A percentile compares a stretch with the other conserved stretches of the same genome.
Conservation (phyloP, 2,113 vertebrate genomes). For the Otocyon megalotis region DNA sequence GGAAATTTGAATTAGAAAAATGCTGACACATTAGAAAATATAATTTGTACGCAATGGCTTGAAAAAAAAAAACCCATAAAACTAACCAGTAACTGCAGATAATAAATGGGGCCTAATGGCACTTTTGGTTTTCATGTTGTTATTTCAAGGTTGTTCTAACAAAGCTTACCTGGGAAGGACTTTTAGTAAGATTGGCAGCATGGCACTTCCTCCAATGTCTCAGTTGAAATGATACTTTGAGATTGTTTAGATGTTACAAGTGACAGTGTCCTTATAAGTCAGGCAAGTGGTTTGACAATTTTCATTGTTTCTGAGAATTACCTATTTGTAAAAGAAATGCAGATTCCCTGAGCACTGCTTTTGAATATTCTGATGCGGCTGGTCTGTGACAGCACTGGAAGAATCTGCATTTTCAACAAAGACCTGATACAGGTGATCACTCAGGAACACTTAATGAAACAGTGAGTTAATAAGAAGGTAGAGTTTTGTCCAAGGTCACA, state of each 20-base stretch:
- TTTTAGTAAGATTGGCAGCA: conserved; percentile 50
- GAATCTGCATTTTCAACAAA: neutral
- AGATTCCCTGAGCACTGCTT: neutral
- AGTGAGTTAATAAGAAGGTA: neutral
- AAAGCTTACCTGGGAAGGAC: conserved; percentile 64
- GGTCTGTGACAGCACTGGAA: neutral
- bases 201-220: neutral
- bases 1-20: conserved; percentile 85
- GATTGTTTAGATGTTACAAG: neutral
- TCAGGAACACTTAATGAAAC: neutral
- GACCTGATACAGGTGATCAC: neutral
- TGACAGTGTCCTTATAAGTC: neutral
- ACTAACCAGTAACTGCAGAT: conserved; percentile 63
- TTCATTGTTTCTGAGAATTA: neutral
- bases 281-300: neutral
- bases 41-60: conserved; percentile 84
- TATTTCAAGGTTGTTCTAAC: conserved; percentile 68
- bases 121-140: conserved; percentile 66
- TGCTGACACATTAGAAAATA: conserved; percentile 85
- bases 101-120: conserved; percentile 67
- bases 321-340: conserved; percentile 33
- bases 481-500: neutral
- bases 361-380: neutral
- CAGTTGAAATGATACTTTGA: conserved; percentile 31
- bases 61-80: conserved; percentile 50